These are phyloP conservation scores for Spilosoma lubricipeda DNA, from an alignment of 2,888 invertebrate genomes.

Conservation along the genomic window DNA sequence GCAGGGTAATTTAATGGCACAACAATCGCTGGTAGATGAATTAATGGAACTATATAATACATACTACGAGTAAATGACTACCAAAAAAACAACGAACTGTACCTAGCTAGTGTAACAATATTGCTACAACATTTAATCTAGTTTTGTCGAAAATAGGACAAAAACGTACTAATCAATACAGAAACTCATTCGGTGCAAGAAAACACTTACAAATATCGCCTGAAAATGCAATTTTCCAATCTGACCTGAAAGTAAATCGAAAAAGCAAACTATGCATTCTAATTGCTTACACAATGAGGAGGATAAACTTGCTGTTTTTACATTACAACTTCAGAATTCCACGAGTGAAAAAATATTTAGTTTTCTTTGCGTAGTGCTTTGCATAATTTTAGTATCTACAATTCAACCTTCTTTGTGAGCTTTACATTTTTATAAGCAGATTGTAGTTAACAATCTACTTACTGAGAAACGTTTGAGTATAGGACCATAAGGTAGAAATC, in stretches of 20 bases:
- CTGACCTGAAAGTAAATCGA: slow-evolving; percentile 57
- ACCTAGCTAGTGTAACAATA: too few relatives aligned
- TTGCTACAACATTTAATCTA: neutral
- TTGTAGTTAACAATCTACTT: neutral
- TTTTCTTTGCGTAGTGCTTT: neutral
- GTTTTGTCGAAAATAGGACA: neutral
- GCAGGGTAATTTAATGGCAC: too few relatives aligned
- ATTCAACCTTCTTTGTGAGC: neutral
- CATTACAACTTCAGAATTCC: neutral
- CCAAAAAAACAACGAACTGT: too few relatives aligned
- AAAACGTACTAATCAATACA: slow-evolving; percentile 29
- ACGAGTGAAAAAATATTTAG: neutral
- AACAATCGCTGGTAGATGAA: too few relatives aligned
- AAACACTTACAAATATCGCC: slow-evolving; percentile 48
- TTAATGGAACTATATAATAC: too few relatives aligned
- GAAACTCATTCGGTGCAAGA: slow-evolving; percentile 25
- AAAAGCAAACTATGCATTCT: slow-evolving; percentile 62
- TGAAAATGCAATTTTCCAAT: slow-evolving; percentile 55
- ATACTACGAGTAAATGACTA: too few relatives aligned
- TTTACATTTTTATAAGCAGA: neutral
- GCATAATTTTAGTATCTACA: neutral
- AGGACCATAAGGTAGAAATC: neutral
- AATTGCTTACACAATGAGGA: slow-evolving; percentile 59
- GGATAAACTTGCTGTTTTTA: slow-evolving; percentile 37
- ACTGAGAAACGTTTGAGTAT: neutral